Conservation (phyloP, 2,113 vertebrate species). For the Platichthys flesus region DNA sequence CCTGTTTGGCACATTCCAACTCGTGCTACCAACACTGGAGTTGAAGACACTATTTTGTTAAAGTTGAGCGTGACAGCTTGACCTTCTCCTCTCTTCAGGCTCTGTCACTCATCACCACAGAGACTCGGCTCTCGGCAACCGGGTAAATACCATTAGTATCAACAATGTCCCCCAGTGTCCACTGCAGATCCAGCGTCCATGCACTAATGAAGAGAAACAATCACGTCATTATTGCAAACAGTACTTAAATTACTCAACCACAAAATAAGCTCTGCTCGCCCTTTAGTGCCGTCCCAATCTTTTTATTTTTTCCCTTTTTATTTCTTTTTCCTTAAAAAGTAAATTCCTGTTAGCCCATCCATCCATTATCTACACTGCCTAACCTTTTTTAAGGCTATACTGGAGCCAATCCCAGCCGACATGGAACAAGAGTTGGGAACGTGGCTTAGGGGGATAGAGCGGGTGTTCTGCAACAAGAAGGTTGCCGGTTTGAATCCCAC, state of each 20-base stretch:
- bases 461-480: no score
- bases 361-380: no score
- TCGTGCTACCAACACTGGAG: neutral
- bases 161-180: constrained; percentile 33
- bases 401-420: no score
- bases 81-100: constrained; percentile 68
- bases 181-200: constrained; percentile 3
- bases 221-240: neutral
- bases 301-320: no score
- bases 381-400: no score
- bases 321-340: no score
- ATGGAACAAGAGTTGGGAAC: no score
- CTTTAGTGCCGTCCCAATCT: no score
- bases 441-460: no score
- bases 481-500: no score
- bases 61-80: constrained; percentile 57
- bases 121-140: constrained; percentile 46
- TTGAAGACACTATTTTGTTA: constrained; percentile 45
- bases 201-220: constrained; percentile 18
- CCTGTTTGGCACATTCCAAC: neutral
- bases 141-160: constrained; percentile 38
- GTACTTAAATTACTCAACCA: neutral
- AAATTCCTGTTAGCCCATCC: no score
- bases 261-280: neutral
- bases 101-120: constrained; percentile 60